A percentile compares a stretch with the other conserved stretches of the same genome.
Conservation (phyloP, 2,113 vertebrate species). For the Polypterus bichir region DNA sequence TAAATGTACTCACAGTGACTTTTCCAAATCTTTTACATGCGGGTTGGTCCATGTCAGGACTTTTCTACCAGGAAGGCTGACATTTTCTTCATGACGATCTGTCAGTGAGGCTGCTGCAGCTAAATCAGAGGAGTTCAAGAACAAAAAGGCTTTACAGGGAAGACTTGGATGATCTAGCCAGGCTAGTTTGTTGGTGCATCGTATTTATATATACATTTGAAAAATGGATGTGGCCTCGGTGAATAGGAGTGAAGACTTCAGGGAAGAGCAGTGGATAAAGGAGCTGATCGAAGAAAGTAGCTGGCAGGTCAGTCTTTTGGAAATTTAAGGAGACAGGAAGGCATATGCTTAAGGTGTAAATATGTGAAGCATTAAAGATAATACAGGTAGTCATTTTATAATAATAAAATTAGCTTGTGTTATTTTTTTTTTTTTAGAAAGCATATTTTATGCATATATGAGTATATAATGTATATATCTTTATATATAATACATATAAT, state of each 20-base stretch:
- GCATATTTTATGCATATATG: conserved; percentile 34
- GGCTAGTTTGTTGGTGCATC: conserved; percentile 35
- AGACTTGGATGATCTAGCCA: conserved; percentile 26
- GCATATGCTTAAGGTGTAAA: no score
- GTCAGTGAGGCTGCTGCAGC: conserved; percentile 56
- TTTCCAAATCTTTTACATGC: conserved; percentile 30
- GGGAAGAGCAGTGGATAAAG: conserved; percentile 53
- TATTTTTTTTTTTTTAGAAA: conserved; percentile 19
- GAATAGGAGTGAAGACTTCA: conserved; percentile 43
- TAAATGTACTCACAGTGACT: conserved; percentile 37
- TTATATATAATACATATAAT: no score
- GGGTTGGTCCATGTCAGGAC: conserved; percentile 48
- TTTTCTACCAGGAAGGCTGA: conserved; percentile 53
- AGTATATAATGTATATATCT: conserved; percentile 32
- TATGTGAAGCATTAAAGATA: no score
- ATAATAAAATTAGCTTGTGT: conserved; percentile 33
- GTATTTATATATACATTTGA: conserved; percentile 16
- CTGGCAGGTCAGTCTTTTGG: conserved; percentile 49
- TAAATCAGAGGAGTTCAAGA: conserved; percentile 56
- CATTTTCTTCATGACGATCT: conserved; percentile 67
- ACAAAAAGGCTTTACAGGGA: conserved; percentile 57
- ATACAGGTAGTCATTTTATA: conserved; percentile 27
- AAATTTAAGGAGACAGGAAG: no score
- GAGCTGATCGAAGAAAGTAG: conserved; percentile 43
- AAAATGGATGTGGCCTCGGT: conserved; percentile 50